Percentiles rank a stretch among this genome's conserved stretches.
phyloP scores from a whole-genome alignment of 92 coral and sea anemone species.

The Epizoanthus stellaris region DNA sequence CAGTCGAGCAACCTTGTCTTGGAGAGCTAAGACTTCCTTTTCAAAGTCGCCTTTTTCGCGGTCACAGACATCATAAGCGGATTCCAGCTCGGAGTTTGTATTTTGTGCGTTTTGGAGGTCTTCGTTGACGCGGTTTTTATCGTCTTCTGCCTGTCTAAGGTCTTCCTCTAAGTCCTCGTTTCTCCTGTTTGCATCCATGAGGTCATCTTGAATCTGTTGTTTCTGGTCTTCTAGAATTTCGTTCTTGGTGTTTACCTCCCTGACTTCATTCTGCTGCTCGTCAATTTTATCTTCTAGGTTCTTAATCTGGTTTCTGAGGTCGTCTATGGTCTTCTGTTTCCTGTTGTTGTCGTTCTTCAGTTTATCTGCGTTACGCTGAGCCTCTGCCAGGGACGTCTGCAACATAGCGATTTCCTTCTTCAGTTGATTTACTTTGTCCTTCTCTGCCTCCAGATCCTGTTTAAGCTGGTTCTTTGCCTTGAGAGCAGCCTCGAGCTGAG shows the following conservation, averaged over 20 bases:
- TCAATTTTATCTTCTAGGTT: slow-evolving; percentile 85
- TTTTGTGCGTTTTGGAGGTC: slow-evolving; percentile 81
- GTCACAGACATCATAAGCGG: slow-evolving; percentile 80
- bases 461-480: slow-evolving; percentile 84
- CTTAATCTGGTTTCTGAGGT: slow-evolving; percentile 85
- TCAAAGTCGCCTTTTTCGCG: slow-evolving; percentile 88
- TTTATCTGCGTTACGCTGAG: slow-evolving; percentile 84
- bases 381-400: slow-evolving; percentile 83
- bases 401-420: slow-evolving; percentile 81
- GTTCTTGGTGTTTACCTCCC: slow-evolving; percentile 87
- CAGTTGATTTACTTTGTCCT: slow-evolving; percentile 84
- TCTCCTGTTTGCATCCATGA: slow-evolving; percentile 84
- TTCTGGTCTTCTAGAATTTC: slow-evolving; percentile 97
- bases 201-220: slow-evolving; percentile 89
- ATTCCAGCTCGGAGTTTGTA: slow-evolving; percentile 85
- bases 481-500: slow-evolving; percentile 82
- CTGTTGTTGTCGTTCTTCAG: slow-evolving; percentile 86
- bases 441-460: slow-evolving; percentile 88
- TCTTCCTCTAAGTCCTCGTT: slow-evolving; percentile 88
- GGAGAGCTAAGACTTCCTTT: slow-evolving; percentile 80
- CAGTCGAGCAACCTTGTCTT: slow-evolving; percentile 77
- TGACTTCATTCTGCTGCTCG: slow-evolving; percentile 87
- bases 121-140: slow-evolving; percentile 75
- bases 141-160: slow-evolving; percentile 74
- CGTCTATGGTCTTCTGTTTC: slow-evolving; percentile 93